phyloP scores from a whole-genome alignment of 2,113 vertebrate species.

The Pomatorhinus ruficollis region DNA sequence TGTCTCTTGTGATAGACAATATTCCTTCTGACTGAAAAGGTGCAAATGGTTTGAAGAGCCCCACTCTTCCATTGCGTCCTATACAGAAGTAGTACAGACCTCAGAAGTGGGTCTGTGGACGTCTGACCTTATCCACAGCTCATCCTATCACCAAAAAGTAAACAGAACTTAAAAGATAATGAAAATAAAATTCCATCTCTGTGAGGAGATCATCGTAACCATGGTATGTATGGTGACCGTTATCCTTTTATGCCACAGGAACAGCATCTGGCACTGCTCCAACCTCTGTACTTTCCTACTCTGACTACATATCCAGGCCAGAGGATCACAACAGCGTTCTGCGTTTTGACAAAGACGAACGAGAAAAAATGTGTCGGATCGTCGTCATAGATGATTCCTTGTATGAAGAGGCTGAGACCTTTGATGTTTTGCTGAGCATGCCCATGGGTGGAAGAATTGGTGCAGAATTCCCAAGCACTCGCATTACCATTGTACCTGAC shows the following conservation, averaged over 20 bases:
- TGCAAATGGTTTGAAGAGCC: not conserved
- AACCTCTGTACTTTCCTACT: slow-evolving; percentile 88
- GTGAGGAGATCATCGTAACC: not conserved
- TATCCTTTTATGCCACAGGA: slow-evolving; percentile 68
- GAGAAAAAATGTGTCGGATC: slow-evolving; percentile 84
- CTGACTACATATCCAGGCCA: slow-evolving; percentile 91
- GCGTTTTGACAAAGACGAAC: slow-evolving; percentile 84
- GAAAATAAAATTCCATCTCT: not conserved
- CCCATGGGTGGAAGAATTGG: slow-evolving; percentile 88
- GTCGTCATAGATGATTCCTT: slow-evolving; percentile 91
- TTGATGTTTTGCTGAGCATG: slow-evolving; percentile 87
- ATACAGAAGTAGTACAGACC: not conserved
- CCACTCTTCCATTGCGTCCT: not conserved
- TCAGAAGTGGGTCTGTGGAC: not conserved
- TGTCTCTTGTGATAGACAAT: not conserved
- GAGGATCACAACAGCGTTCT: slow-evolving; percentile 90
- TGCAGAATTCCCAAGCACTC: slow-evolving; percentile 74
- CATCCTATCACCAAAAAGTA: not conserved
- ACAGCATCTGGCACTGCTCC: slow-evolving; percentile 88
- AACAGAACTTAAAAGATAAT: not conserved
- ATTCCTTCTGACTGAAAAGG: not conserved
- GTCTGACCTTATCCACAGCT: not conserved
- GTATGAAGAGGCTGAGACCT: slow-evolving; percentile 87
- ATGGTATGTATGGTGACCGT: not conserved
- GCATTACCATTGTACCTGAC: slow-evolving; percentile 83